Evolutionary conservation across 2,888 invertebrate species (phyloP), one percentile per base, ranked within the genome.

Genomic region (Drosophila phalerata): DNA sequence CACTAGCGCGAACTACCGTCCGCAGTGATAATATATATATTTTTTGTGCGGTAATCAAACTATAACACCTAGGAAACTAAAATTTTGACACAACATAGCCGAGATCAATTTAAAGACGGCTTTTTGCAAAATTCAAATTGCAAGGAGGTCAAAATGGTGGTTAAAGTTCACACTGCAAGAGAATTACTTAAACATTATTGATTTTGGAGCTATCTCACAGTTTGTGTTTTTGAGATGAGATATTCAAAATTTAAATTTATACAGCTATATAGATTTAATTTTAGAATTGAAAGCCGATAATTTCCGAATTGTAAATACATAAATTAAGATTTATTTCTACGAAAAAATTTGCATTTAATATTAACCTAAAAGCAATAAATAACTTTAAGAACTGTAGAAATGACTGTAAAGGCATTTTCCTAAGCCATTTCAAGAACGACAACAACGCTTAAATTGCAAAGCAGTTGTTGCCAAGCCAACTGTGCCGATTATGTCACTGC

Each of bases 401-500:
- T 30, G 52, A 40, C 10, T 37, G 49, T 34, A 22, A 17, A 43
- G 32, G 13, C 22, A 43, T 45, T 51, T 68, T 55, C 40, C 38
- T 49, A 37, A 40, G 55, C 37, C 57, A 58, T 45, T 40, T 52
- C 15, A 51, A 28, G 38, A 28, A 37, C 47, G 37, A 52, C 43
- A 61, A 28, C 47, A 56, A 34, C 5, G 19, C 47, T 9, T 10
- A 49, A 71, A 65, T 64, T 60, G 71, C 77, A 69, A 77, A 72
- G 66, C 67, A 72, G 47, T 79, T 72, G 82, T 83, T 85, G 73
- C 85, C 88, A 73, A 66, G 82, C 73, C 82, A 87, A 87, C 82
- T 80, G 81, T 70, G 73, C 68, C 88, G 84, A 86, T 84, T 88
- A 88, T 84, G 84, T 88, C 84, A 84, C 86, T 51, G 70, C 61